A percentile compares a stretch with the other conserved stretches of the same genome.
These are phyloP conservation scores for Cotesia glomerata DNA, from an alignment of 1,140 invertebrate genomes.

Conservation along the genomic window DNA sequence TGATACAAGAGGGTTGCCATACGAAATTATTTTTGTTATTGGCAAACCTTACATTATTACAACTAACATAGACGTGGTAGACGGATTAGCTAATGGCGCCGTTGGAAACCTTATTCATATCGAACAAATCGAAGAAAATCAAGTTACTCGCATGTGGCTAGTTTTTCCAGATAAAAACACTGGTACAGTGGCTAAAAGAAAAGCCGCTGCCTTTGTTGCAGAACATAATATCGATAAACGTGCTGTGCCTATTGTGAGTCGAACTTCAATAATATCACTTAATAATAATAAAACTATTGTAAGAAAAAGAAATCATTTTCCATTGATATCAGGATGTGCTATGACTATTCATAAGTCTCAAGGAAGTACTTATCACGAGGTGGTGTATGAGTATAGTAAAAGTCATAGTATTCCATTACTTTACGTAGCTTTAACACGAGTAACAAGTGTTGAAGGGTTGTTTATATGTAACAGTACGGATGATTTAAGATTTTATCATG, in stretches of 20 bases:
- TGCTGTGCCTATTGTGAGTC: constrained; percentile 34
- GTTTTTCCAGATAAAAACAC: no score
- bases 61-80: constrained; percentile 50
- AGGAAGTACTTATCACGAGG: no score
- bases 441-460: no score
- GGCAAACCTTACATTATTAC: constrained; percentile 48
- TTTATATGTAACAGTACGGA: no score
- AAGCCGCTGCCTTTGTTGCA: constrained; percentile 30
- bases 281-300: constrained; percentile 42
- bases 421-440: no score
- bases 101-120: no score
- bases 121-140: no score
- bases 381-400: no score
- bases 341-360: constrained; percentile 34
- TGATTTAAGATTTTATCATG: no score
- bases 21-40: constrained; percentile 45
- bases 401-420: no score
- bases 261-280: constrained; percentile 42
- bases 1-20: constrained; percentile 51
- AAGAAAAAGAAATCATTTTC: constrained; percentile 47
- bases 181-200: constrained; percentile 39
- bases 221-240: constrained; percentile 22
- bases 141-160: no score
- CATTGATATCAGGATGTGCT: constrained; percentile 41
- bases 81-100: constrained; percentile 52